Evolutionary conservation across 2,888 invertebrate species (phyloP).

Genomic region (Fragum whitleyi): DNA sequence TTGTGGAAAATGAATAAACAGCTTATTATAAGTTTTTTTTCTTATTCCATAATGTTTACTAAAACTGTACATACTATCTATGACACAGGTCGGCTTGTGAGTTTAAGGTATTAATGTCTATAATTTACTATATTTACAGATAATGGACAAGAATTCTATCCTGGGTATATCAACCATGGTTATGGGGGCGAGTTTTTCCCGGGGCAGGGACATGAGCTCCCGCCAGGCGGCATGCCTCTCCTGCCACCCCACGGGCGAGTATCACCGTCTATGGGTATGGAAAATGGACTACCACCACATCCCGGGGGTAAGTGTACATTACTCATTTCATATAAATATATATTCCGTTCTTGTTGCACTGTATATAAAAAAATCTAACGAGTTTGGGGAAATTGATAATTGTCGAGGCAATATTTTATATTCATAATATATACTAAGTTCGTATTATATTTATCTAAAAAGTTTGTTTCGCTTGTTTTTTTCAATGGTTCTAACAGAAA

Average conservation of each 20-base stretch:
- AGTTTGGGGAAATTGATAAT: no score
- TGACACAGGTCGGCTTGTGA: no score
- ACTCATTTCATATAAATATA: no score
- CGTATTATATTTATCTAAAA: no score
- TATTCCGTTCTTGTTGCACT: background rate
- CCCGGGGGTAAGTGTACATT: constrained; percentile 64
- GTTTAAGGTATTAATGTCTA: no score
- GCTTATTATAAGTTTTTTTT: background rate
- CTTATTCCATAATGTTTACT: no score
- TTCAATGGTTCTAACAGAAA: no score
- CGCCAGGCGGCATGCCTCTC: constrained; percentile 71
- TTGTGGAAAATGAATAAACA: background rate
- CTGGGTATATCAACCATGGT: constrained; percentile 76
- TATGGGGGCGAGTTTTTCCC: constrained; percentile 77
- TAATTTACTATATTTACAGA: constrained; percentile 67
- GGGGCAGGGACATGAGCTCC: constrained; percentile 73
- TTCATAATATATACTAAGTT: no score
- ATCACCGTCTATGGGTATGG: constrained; percentile 71
- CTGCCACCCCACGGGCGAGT: constrained; percentile 73
- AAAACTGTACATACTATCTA: no score
- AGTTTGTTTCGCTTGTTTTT: no score
- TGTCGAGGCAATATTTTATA: no score
- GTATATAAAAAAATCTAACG: no score
- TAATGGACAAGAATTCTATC: constrained; percentile 77
- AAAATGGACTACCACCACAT: constrained; percentile 64